Evolutionary conservation across 1,140 invertebrate species (phyloP), one percentile per base, ranked within the genome.

Genomic region (Hyles euphorbiae): DNA sequence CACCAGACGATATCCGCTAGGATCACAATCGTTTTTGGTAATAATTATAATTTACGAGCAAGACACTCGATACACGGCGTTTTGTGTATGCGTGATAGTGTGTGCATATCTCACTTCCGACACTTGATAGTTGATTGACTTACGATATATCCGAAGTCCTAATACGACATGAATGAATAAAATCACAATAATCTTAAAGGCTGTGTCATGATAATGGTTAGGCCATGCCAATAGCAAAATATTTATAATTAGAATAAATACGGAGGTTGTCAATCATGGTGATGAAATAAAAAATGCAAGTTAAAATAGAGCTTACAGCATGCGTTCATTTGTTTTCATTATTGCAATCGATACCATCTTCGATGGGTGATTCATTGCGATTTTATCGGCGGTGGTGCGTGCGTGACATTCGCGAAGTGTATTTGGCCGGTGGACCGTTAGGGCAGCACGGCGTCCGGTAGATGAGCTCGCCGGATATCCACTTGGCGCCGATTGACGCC

Each of bases 391-490:
- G 44, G 34, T 22, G 33, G 51, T 40, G 46, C 47, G 22, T 22
- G 48, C 48, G 22, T 60, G 59, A 63, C 57, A 61, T 67, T 65
- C 44, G 63, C 67, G 55, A 57, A 40, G 40, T 44, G 48, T 36
- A 68, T 71, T 75, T 68, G 70, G 73, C 43, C 65, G 53, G 55
- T 6, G 58, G 66, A 22, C 74, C 73, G 70, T 76, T 76, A 76
- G 44, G 36, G 53, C 2, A 3, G 40, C 36, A 55, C 22, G 53
- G 58, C 65, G 66, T 76, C 74, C 72, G 74, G 64, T 65, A 65
- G 74, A 77, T 77, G 62, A 77, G 66, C 59, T 34, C 3, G 64
- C 74, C 74, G 74, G 74, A 74, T 77, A 72, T 74, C 65, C 61
- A 66, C 51, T 43, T 46, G 58, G 33, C 53, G 44, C 55, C 46